A percentile compares a stretch with the other conserved stretches of the same genome.
phyloP scores from a whole-genome alignment of 1,140 invertebrate genomes.

The Eulimnadia texana region DNA sequence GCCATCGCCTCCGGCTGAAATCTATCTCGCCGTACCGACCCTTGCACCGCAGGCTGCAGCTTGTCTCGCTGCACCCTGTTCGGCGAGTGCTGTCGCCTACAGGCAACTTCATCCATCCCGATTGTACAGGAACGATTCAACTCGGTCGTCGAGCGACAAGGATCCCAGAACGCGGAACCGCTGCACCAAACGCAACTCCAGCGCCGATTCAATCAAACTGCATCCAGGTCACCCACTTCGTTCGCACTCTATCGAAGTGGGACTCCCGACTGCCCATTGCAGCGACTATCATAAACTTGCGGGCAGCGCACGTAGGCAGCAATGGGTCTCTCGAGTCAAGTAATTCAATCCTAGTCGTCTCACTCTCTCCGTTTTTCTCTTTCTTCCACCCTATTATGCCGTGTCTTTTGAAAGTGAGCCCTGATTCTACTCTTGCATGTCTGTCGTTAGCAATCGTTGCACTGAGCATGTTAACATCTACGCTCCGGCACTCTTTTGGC shows the following conservation, averaged over 20 bases:
- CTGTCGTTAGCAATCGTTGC: too few relatives aligned
- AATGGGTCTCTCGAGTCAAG: conserved; percentile 24
- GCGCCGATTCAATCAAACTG: conserved; percentile 11
- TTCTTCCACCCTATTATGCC: conserved; percentile 1
- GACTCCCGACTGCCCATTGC: conserved; percentile 61
- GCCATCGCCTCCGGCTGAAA: conserved; percentile 40
- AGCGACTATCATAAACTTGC: conserved; percentile 15
- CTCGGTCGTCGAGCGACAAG: conserved; percentile 1
- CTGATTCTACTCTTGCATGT: background rate
- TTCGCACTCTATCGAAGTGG: conserved; percentile 81
- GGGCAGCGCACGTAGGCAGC: conserved; percentile 22
- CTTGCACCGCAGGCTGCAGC: background rate
- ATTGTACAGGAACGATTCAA: background rate
- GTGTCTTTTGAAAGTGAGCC: too few relatives aligned
- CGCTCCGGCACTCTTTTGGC: background rate
- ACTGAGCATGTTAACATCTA: too few relatives aligned
- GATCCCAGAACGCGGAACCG: conserved; percentile 16
- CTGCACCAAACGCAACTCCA: conserved; percentile 26
- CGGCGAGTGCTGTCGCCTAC: background rate
- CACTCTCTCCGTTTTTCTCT: conserved; percentile 6
- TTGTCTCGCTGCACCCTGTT: background rate
- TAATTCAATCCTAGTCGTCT: too few relatives aligned
- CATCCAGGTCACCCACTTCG: conserved; percentile 28
- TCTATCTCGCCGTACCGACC: conserved; percentile 60
- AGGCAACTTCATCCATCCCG: background rate